Conservation (phyloP, 2,888 invertebrate species). For the Clistopyga incitator region DNA sequence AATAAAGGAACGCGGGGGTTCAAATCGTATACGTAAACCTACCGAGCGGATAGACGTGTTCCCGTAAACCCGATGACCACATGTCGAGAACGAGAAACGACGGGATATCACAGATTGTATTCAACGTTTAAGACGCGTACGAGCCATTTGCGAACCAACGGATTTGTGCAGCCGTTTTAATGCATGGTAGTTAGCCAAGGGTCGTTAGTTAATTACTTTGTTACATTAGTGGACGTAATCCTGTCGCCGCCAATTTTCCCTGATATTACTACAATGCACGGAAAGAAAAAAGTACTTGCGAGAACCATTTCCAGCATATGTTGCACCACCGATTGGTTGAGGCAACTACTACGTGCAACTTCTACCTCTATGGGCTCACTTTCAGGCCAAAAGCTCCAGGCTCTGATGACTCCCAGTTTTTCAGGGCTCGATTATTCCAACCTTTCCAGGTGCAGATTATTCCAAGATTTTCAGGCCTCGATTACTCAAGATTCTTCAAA, state of each 20-base stretch:
- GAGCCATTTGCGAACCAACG: background rate
- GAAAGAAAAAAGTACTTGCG: too few relatives aligned
- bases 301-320: too few relatives aligned
- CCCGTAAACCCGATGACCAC: constrained; percentile 8
- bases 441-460: too few relatives aligned
- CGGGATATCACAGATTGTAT: constrained; percentile 34
- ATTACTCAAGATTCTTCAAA: too few relatives aligned
- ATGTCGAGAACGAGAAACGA: constrained; percentile 8
- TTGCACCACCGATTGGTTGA: too few relatives aligned
- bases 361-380: too few relatives aligned
- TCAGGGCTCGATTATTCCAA: too few relatives aligned
- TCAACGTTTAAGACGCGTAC: background rate
- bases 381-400: background rate
- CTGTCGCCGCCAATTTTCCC: background rate
- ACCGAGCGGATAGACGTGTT: constrained; percentile 2
- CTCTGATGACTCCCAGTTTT: background rate
- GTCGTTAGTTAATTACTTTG: constrained; percentile 20
- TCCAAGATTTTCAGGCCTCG: too few relatives aligned
- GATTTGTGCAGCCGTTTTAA: constrained; percentile 3
- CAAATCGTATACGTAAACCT: constrained; percentile 15
- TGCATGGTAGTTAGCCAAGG: background rate
- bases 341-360: too few relatives aligned
- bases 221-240: background rate
- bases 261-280: background rate
- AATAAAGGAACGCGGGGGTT: constrained; percentile 41